These are phyloP conservation scores for Stichopus horrens DNA, from an alignment of 53 echinoderm and acorn worm species.

Conservation along the genomic window DNA sequence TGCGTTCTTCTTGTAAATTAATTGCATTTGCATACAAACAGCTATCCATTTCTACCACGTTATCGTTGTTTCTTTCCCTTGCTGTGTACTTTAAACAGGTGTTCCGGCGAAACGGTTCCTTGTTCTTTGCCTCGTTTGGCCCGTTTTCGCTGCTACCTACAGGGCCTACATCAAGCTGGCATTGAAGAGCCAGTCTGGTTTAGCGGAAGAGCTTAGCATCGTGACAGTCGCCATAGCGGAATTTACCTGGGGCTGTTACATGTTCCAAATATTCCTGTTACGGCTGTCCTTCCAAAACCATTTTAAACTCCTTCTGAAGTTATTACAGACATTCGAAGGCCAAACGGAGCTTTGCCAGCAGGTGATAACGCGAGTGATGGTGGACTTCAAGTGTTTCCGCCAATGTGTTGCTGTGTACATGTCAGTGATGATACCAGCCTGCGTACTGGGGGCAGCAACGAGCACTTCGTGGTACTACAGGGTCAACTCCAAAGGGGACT, in stretches of 20 bases:
- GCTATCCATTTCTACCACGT: no score
- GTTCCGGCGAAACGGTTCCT: constrained; percentile 16
- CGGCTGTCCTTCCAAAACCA: constrained; percentile 26
- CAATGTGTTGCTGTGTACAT: constrained; percentile 1
- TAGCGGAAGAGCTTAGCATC: not conserved
- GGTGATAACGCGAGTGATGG: not conserved
- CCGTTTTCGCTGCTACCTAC: not conserved
- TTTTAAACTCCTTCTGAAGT: not conserved
- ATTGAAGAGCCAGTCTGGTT: not conserved
- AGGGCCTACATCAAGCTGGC: not conserved
- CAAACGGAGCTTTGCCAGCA: constrained; percentile 5
- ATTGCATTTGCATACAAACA: no score
- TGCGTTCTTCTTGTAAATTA: no score
- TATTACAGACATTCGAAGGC: constrained; percentile 6
- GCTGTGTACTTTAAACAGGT: not conserved
- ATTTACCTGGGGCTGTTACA: constrained; percentile 23
- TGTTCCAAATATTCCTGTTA: constrained; percentile 14
- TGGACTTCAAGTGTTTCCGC: constrained; percentile 23
- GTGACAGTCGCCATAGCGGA: constrained; percentile 14
- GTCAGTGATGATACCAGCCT: constrained; percentile 8
- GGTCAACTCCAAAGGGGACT: not conserved
- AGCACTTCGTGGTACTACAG: constrained; percentile 22
- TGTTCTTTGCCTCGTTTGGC: constrained; percentile 12
- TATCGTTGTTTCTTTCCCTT: no score
- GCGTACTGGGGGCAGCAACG: constrained; percentile 3